Evolutionary conservation across 2,888 invertebrate genomes (phyloP).

Genomic region (Phengaris alcon): DNA sequence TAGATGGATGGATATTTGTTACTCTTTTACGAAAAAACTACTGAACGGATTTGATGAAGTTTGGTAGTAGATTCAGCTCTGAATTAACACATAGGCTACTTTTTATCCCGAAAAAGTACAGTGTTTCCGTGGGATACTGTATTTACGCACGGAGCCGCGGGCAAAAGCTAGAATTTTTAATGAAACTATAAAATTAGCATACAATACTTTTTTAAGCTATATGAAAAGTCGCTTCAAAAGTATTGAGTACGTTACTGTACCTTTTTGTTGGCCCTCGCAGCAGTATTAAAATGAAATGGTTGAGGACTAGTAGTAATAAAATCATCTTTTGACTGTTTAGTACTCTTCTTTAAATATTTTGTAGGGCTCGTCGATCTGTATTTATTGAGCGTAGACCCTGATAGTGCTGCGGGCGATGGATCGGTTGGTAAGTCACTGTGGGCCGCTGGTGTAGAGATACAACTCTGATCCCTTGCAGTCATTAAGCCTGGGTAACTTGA

Average conservation of each 20-base stretch:
- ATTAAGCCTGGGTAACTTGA: constrained; percentile 84
- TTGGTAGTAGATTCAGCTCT: too few species aligned
- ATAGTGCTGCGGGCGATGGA: constrained; percentile 62
- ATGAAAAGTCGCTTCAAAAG: too few species aligned
- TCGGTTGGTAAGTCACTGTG: constrained; percentile 72
- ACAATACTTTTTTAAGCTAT: too few species aligned
- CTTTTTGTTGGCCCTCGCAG: constrained; percentile 69
- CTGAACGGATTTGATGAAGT: too few species aligned
- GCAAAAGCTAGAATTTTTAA: too few species aligned
- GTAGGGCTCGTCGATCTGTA: constrained; percentile 57
- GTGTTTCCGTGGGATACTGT: too few species aligned
- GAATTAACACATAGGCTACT: too few species aligned
- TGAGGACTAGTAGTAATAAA: constrained; percentile 77
- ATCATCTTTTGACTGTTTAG: constrained; percentile 58
- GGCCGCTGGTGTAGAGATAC: constrained; percentile 68
- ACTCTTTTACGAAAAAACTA: too few species aligned
- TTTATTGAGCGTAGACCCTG: constrained; percentile 57
- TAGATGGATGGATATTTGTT: too few species aligned
- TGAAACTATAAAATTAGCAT: too few species aligned
- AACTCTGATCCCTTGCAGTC: constrained; percentile 81
- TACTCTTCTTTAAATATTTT: constrained; percentile 54
- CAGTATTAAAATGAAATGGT: constrained; percentile 75
- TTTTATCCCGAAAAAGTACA: constrained; percentile 51
- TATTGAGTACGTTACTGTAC: constrained; percentile 40
- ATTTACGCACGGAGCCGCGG: too few species aligned